Percentiles rank a stretch among this genome's conserved stretches.
These are phyloP conservation scores for Bubo scandiacus DNA, from an alignment of 2,113 vertebrate species.

Conservation along the genomic window DNA sequence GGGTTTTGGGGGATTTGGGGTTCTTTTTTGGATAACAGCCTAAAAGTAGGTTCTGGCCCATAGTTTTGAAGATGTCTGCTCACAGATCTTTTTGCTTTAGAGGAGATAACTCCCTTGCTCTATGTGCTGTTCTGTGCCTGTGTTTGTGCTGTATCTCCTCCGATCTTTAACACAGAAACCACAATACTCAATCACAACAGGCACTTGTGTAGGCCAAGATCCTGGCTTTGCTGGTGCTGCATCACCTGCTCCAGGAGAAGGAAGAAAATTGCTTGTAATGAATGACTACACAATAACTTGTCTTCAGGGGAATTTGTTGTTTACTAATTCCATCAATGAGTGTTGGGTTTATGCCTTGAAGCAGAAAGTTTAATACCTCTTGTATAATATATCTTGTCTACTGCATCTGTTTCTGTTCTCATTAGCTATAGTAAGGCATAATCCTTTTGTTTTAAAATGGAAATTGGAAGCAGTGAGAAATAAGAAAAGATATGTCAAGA, in stretches of 20 bases:
- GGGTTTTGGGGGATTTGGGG: fast-evolving
- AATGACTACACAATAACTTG: not conserved
- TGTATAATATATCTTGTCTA: constrained; percentile 26
- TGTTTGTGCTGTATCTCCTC: not conserved
- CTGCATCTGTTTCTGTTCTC: constrained; percentile 33
- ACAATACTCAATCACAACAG: not conserved
- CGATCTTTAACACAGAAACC: not conserved
- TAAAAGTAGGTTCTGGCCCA: not conserved
- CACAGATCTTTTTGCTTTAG: not conserved
- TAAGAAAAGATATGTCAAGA: not conserved
- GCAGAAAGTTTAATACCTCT: constrained; percentile 27
- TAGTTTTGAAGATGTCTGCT: not conserved
- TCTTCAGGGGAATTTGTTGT: constrained; percentile 23
- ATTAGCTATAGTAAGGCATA: not conserved
- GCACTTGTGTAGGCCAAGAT: not conserved
- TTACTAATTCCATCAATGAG: constrained; percentile 50
- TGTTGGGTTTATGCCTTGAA: constrained; percentile 26
- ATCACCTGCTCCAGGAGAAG: not conserved
- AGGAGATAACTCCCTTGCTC: not conserved
- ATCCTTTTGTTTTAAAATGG: constrained; percentile 37
- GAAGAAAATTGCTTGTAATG: not conserved
- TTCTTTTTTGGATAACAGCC: not conserved
- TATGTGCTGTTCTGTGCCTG: not conserved
- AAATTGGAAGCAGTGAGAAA: constrained; percentile 9
- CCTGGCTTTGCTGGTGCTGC: not conserved